These are phyloP conservation scores for Holcopasites calliopsidis DNA, from an alignment of 1,140 invertebrate species.

Conservation along the genomic window DNA sequence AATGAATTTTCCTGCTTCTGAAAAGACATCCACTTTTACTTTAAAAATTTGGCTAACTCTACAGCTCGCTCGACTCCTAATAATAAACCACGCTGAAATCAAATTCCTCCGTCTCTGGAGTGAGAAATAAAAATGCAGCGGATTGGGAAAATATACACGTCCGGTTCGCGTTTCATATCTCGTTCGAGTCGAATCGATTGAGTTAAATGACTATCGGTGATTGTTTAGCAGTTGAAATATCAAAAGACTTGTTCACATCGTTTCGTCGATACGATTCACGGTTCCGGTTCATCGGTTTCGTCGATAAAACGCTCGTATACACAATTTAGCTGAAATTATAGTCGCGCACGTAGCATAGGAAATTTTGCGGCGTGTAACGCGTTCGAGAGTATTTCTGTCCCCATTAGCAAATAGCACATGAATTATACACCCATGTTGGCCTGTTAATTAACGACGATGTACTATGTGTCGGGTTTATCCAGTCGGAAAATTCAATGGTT, in stretches of 20 bases:
- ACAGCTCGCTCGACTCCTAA: too few relatives aligned
- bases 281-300: constrained; percentile 29
- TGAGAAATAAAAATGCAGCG: too few relatives aligned
- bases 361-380: constrained; percentile 27
- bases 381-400: constrained; percentile 36
- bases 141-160: too few relatives aligned
- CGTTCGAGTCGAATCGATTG: too few relatives aligned
- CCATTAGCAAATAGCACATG: constrained; percentile 51
- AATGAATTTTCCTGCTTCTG: too few relatives aligned
- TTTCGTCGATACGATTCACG: constrained; percentile 34
- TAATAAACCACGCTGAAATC: too few relatives aligned
- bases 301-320: not conserved
- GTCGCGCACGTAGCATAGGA: not conserved
- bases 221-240: not conserved
- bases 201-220: too few relatives aligned
- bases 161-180: too few relatives aligned
- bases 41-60: too few relatives aligned
- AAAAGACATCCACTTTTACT: too few relatives aligned
- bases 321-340: not conserved
- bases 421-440: constrained; percentile 43
- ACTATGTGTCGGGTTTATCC: constrained; percentile 43
- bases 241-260: not conserved
- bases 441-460: constrained; percentile 38
- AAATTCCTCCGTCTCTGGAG: too few relatives aligned
- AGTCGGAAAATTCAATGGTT: constrained; percentile 40